Conservation (phyloP, 2,797 vertebrate species). For the Spinibarbus caldwelli region DNA sequence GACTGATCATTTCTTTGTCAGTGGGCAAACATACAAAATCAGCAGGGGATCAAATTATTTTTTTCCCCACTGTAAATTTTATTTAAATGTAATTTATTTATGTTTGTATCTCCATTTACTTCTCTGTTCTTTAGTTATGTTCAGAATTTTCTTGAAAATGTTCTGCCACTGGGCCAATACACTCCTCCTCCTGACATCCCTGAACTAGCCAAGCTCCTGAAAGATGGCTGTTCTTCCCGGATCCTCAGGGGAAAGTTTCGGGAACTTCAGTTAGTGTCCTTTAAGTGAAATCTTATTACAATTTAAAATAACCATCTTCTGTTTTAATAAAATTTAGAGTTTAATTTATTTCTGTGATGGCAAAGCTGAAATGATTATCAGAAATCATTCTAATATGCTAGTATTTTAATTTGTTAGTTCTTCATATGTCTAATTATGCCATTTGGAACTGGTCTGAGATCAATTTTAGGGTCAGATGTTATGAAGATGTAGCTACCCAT, state of each 20-base stretch:
- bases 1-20: no score
- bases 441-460: neutral
- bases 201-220: conserved; percentile 61
- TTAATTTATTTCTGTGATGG: neutral
- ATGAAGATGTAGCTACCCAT: neutral
- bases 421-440: neutral
- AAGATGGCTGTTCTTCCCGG: fast-evolving
- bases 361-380: neutral
- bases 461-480: neutral
- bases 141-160: conserved; percentile 34
- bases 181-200: conserved; percentile 51
- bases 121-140: conserved; percentile 57
- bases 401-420: neutral
- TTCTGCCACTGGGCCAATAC: neutral
- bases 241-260: neutral
- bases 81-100: neutral
- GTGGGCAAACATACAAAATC: no score
- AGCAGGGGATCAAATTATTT: no score
- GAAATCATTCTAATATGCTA: neutral
- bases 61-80: no score
- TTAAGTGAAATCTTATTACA: neutral
- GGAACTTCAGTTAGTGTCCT: conserved; percentile 56
- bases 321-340: neutral
- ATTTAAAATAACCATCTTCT: neutral
- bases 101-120: neutral